Conservation (phyloP, 2,888 invertebrate species). For the Ectemnius continuus region DNA sequence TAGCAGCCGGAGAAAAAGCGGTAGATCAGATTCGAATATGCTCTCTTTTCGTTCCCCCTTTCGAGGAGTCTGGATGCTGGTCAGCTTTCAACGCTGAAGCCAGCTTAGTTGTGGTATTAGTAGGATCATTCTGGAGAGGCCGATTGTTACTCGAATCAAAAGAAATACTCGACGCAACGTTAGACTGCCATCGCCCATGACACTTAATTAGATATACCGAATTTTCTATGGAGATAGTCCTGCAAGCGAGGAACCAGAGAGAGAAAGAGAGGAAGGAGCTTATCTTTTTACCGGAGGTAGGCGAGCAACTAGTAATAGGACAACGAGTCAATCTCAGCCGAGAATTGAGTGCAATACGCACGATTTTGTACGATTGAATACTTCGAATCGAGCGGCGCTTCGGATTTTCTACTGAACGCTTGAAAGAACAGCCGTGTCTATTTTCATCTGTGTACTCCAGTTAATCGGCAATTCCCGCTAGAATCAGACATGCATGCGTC, state of each 20-base stretch:
- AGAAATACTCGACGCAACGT: slow-evolving; percentile 29
- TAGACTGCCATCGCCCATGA: slow-evolving; percentile 57
- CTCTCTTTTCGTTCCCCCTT: slow-evolving; percentile 11
- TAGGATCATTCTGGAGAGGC: slow-evolving; percentile 1
- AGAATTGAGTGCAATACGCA: too few species aligned
- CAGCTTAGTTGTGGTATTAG: neutral
- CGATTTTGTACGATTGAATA: slow-evolving; percentile 2
- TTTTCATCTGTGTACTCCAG: too few species aligned
- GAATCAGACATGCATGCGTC: too few species aligned
- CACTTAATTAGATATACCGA: slow-evolving; percentile 54
- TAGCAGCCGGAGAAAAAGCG: too few species aligned
- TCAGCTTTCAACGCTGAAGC: neutral
- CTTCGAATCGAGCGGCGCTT: too few species aligned
- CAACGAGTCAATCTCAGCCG: too few species aligned
- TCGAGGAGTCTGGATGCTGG: slow-evolving; percentile 2
- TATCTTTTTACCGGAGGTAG: slow-evolving; percentile 43
- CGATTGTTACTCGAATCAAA: slow-evolving; percentile 26
- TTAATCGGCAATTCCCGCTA: too few species aligned
- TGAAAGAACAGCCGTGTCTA: too few species aligned
- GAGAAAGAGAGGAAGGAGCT: slow-evolving; percentile 28
- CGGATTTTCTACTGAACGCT: too few species aligned
- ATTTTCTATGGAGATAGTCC: slow-evolving; percentile 45
- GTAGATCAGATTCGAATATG: too few species aligned
- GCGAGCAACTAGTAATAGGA: neutral
- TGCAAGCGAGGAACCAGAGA: too few species aligned